These are phyloP conservation scores for Rhysida immarginata DNA, from an alignment of 1,140 invertebrate species.

Conservation along the genomic window DNA sequence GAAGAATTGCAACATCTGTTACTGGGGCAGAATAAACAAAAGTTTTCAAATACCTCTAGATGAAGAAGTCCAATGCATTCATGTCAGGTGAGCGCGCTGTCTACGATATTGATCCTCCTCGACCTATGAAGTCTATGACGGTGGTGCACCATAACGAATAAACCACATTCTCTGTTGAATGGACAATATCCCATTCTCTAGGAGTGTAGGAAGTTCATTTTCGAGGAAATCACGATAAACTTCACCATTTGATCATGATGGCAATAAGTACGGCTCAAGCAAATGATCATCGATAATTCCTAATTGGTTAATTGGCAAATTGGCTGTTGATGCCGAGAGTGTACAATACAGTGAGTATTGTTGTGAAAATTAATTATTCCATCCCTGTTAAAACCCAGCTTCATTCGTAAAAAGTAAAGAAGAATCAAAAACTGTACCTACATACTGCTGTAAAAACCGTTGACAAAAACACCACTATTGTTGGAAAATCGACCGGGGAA, in stretches of 20 bases:
- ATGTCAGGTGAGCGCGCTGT: no score
- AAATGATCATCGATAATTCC: neutral
- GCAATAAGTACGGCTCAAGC: neutral
- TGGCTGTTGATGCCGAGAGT: neutral
- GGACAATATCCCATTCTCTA: neutral
- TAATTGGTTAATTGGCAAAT: neutral
- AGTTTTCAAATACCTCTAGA: no score
- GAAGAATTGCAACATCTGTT: no score
- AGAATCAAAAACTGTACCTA: neutral
- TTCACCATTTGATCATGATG: neutral
- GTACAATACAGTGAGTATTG: no score
- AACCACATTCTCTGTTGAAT: no score
- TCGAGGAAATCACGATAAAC: neutral
- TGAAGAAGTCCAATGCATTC: no score
- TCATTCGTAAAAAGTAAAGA: neutral
- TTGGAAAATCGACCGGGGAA: neutral
- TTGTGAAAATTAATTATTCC: neutral
- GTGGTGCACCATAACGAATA: neutral
- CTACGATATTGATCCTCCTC: no score
- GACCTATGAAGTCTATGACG: no score
- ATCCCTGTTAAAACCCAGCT: neutral
- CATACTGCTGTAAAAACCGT: neutral
- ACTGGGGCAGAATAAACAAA: no score
- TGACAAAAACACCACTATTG: neutral
- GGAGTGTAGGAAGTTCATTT: neutral